Evolutionary conservation across 2,113 vertebrate species (phyloP).

Genomic region (Perccottus glenii): DNA sequence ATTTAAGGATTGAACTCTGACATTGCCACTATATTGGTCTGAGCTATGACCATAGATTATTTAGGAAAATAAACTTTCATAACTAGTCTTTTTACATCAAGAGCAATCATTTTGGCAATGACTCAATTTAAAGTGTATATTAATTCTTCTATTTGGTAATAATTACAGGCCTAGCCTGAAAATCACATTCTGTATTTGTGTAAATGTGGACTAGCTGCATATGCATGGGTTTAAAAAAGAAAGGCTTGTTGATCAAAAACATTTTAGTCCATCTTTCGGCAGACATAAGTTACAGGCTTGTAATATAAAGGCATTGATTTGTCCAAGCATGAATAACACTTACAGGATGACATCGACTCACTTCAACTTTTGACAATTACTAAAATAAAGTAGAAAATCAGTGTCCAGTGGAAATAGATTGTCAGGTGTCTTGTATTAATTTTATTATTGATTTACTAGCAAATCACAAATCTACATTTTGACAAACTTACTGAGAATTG

Average conservation of each 20-base stretch:
- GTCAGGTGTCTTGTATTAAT: neutral
- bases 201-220: conserved; percentile 31
- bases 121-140: conserved; percentile 28
- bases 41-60: conserved; percentile 38
- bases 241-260: conserved; percentile 44
- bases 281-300: conserved; percentile 59
- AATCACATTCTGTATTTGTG: conserved; percentile 48
- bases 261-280: conserved; percentile 55
- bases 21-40: conserved; percentile 54
- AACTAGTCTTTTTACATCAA: conserved; percentile 38
- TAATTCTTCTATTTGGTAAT: conserved; percentile 45
- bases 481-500: too few species aligned
- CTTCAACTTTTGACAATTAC: neutral
- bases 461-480: too few species aligned
- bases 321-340: conserved; percentile 46
- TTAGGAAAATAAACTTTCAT: conserved; percentile 41
- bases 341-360: conserved; percentile 50
- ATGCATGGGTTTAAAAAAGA: conserved; percentile 14
- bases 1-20: conserved; percentile 36
- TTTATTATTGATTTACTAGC: too few species aligned
- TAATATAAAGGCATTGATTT: conserved; percentile 69
- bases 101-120: conserved; percentile 48
- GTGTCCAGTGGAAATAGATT: neutral
- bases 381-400: neutral
- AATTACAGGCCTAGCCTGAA: conserved; percentile 31